Evolutionary conservation across 2,113 vertebrate genomes (phyloP).

Genomic region (Lipophrys pholis): DNA sequence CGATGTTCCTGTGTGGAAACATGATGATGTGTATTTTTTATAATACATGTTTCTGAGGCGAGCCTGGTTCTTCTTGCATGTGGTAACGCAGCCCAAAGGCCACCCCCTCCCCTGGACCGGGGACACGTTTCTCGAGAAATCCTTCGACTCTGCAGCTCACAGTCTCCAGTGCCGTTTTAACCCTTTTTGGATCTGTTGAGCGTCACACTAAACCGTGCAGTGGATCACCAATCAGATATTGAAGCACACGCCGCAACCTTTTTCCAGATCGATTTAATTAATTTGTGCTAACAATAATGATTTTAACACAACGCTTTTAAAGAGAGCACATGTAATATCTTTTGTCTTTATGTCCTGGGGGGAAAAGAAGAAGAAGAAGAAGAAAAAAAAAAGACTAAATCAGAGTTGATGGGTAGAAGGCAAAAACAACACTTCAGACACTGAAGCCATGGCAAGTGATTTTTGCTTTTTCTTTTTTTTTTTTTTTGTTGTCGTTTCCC

Average conservation of each 20-base stretch:
- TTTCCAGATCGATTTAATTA: constrained; percentile 52
- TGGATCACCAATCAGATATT: constrained; percentile 56
- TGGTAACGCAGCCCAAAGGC: constrained; percentile 49
- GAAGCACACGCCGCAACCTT: constrained; percentile 65
- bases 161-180: constrained; percentile 34
- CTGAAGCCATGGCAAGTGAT: constrained; percentile 35
- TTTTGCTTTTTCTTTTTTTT: constrained; percentile 8
- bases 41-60: constrained; percentile 50
- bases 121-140: constrained; percentile 45
- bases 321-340: constrained; percentile 66
- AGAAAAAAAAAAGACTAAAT: constrained; percentile 30
- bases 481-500: constrained; percentile 8
- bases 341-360: constrained; percentile 49
- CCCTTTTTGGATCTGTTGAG: constrained; percentile 34
- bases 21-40: constrained; percentile 44
- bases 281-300: constrained; percentile 56
- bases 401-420: constrained; percentile 50
- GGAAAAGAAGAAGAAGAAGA: no score
- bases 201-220: constrained; percentile 49
- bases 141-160: constrained; percentile 37
- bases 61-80: constrained; percentile 67
- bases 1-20: constrained; percentile 65
- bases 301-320: constrained; percentile 50
- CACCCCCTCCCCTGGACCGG: constrained; percentile 37
- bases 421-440: constrained; percentile 43